Evolutionary conservation across 2,113 vertebrate genomes (phyloP).

Genomic region (Brachyistius frenatus): DNA sequence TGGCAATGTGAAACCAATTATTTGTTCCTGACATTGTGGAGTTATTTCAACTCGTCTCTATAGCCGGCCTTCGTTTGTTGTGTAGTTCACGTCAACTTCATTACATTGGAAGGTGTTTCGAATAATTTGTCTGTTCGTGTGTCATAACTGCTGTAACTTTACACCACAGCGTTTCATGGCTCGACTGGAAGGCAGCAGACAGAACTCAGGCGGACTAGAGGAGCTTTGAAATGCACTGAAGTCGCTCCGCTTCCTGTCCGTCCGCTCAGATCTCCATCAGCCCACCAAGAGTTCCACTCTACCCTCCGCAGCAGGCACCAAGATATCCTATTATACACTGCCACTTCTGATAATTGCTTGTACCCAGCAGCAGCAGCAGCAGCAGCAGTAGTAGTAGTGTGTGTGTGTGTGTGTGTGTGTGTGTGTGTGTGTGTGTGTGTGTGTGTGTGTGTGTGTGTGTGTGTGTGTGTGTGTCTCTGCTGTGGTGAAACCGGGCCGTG

Average conservation of each 20-base stretch:
- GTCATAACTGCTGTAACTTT: slow-evolving; percentile 29
- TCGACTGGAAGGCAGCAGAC: slow-evolving; percentile 21
- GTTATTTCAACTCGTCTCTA: background rate
- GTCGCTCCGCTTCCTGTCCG: slow-evolving; percentile 40
- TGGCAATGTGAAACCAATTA: background rate
- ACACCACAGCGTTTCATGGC: slow-evolving; percentile 16
- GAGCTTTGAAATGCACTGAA: slow-evolving; percentile 45
- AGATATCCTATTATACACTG: slow-evolving; percentile 53
- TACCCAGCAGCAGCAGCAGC: slow-evolving; percentile 15
- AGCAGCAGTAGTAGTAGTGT: no score
- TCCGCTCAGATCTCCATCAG: slow-evolving; percentile 57
- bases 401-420: background rate
- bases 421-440: background rate
- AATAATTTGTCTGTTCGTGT: slow-evolving; percentile 7
- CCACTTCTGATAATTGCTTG: slow-evolving; percentile 62
- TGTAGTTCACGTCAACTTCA: background rate
- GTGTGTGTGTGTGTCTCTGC: background rate
- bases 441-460: background rate
- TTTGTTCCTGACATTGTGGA: background rate
- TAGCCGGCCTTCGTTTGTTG: background rate
- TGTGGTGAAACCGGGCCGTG: slow-evolving; percentile 5
- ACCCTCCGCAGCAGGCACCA: slow-evolving; percentile 32
- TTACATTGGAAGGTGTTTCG: background rate
- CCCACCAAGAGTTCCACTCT: slow-evolving; percentile 36
- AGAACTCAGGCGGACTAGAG: slow-evolving; percentile 32